Percentiles rank a stretch among this genome's conserved stretches.
Conservation (phyloP, 1,140 invertebrate species). For the Littorina saxatilis region DNA sequence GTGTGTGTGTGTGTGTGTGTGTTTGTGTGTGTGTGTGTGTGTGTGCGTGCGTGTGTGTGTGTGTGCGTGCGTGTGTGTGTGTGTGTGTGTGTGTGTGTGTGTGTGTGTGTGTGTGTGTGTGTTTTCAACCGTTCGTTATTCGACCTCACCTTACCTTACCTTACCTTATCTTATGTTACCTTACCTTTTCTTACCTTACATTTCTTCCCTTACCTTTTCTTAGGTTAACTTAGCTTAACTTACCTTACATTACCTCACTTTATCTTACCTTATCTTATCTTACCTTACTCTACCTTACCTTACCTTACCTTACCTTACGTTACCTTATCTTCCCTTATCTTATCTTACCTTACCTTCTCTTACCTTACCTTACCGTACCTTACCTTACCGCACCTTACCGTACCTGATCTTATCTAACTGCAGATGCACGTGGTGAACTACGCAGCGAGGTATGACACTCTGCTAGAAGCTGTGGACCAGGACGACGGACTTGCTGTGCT, state of each 20-base stretch:
- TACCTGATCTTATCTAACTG: neutral
- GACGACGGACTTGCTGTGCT: slow-evolving; percentile 83
- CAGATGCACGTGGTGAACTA: slow-evolving; percentile 84
- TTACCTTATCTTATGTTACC: neutral
- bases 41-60: neutral
- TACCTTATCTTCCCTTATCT: too few relatives aligned
- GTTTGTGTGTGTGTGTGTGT: neutral
- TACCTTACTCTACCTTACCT: neutral
- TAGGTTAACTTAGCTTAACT: neutral
- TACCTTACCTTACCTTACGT: neutral
- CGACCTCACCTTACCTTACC: neutral
- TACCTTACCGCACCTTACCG: neutral
- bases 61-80: neutral
- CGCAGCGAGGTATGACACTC: slow-evolving; percentile 79
- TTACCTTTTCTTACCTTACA: too few relatives aligned
- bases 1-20: neutral
- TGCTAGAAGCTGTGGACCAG: slow-evolving; percentile 78
- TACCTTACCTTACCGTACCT: neutral
- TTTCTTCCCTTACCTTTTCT: too few relatives aligned
- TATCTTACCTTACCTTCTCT: too few relatives aligned
- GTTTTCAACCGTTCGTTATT: neutral
- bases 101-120: neutral
- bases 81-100: neutral
- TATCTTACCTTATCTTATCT: neutral
- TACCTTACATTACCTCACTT: neutral